Evolutionary conservation across 2,888 invertebrate species (phyloP), one percentile per base, ranked within the genome.

Genomic region (Caenorhabditis wallacei): DNA sequence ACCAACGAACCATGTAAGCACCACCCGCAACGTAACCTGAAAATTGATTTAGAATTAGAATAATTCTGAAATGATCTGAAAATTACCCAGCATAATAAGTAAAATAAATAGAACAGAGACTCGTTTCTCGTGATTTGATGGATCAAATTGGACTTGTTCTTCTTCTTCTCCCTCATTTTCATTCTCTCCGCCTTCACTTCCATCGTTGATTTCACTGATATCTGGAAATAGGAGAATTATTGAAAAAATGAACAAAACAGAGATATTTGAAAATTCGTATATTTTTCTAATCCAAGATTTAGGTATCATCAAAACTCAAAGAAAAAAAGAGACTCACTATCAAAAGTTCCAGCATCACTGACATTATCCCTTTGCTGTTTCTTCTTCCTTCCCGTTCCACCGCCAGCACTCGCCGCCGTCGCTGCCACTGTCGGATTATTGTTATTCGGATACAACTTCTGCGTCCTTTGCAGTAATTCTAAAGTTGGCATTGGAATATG

Each of bases 21-120:
- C 92, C 92, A 59, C 92, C 90, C 51, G 91, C 91, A 20, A 91
- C 92, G 86, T 92, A 92, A 48, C 91, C 90, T 91, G 82, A 54
- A 88, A 66, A 7, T 11, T n/a, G 16, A 1, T 54, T 20, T 20
- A n/a, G 7, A 30, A 20, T 63, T 5, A 30, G 8, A 30, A 30
- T 5, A 8, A 30, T 5, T 30, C 30, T 30, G 30, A 8, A 30
- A 30, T 59, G 2, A 64, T 2, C n/a, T 51, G 18, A 16, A 46
- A 46, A 75, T 43, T 74, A 89, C 91, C 90, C n/a, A 92, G 68
- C 91, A 92, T 91, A 59, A 92, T 90, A 79, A 92, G 85, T 7
- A 92, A 85, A 63, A 92, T 90, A 82, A 92, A 92, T 11, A 92
- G 79, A 16, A 92, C 91, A 51, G 92, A 92, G 46, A 92, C 91